Evolutionary conservation across 2,888 invertebrate genomes (phyloP), one percentile per base, ranked within the genome.

Genomic region (Zygaena filipendulae): DNA sequence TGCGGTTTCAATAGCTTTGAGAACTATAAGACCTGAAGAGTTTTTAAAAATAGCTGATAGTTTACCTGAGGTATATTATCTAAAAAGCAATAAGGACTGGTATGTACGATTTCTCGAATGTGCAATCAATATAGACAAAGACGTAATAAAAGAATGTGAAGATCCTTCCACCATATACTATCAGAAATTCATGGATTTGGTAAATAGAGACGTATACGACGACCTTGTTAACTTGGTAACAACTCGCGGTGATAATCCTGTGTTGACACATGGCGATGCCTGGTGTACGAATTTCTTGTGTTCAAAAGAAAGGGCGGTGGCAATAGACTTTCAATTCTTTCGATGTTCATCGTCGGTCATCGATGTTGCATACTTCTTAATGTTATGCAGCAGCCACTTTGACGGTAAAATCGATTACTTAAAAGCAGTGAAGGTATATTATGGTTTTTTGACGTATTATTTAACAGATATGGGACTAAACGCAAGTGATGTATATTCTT

Each of bases 271-370:
- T 18, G 68, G 66, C 2, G 68, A 69, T 29, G 53, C 59, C 3
- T 66, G 66, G 67, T 45, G 46, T 23, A 40, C 52, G 1, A 67
- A 68, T 26, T 67, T 67, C 27, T 35, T 66, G n/a, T 43, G 36
- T 30, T 52, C 50, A 0, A 40, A 47, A 21, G 38, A 53, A 2
- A 49, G 43, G 30, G 48, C 47, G 4, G 48, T 59, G 1, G 47
- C 47, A 1, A 50, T 67, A 13, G 69, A 68, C 32, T 69, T 63
- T 30, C 63, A 67, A 41, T 3, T 58, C n/a, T 18, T 52, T 11
- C 47, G 66, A 27, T 57, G 53, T 32, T 33, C 52, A 1, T 64
- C 66, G 2, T 50, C 50, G 1, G 63, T 47, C 3, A 51, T 51
- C 0, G 67, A 66, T 32, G 33, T 66, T 7, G 29, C 49, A 8